Evolutionary conservation across 1,140 invertebrate species (phyloP), one percentile per base, ranked within the genome.

Genomic region (Macrobrachium nipponense): DNA sequence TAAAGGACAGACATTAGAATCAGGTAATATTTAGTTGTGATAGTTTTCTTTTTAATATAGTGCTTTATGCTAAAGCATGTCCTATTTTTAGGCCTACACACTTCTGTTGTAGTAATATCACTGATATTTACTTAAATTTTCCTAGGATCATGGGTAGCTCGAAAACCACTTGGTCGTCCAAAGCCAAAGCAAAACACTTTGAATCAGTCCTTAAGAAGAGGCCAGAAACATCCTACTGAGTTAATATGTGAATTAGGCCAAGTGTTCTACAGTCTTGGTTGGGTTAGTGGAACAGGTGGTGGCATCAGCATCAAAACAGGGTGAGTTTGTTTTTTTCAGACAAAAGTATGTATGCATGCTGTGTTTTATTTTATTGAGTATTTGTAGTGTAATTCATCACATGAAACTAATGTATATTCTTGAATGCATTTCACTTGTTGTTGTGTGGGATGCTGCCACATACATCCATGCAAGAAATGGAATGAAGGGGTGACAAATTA

Each of bases 241-340:
- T 92, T 99, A 18, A 98, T 99, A 90, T 97, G 97, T 15, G 94
- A 95, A 90, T 91, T 99, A 77, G 98, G 97, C 90, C 94, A 93
- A 77, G 95, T 96, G 90, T 99, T 99, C 92, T 99, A 99, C 92
- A 90, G 96, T 89, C 92, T 98, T 68, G 98, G 97, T 90, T 99
- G 98, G 98, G 97, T 98, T 0, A 98, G 97, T 72, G 98, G 98
- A 62, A 96, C 96, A 87, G 94, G 94, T 88, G 98, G 98, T 64
- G 98, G 98, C 75, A 97, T 99, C 89, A 98, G 96, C 82, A 98
- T 98, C 27, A 97, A 95, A 91, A 90, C 94, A 89, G 95, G 94
- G 96, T 97, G 92, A 92, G 91, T 91, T 51, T 10, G 7, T 2
- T 51, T 51, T 51, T 51, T n/a, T n/a, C 27, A 36, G 27, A 36